Evolutionary conservation across 2,888 invertebrate species (phyloP), one percentile per base, ranked within the genome.

Genomic region (Drosophila fungiperda): DNA sequence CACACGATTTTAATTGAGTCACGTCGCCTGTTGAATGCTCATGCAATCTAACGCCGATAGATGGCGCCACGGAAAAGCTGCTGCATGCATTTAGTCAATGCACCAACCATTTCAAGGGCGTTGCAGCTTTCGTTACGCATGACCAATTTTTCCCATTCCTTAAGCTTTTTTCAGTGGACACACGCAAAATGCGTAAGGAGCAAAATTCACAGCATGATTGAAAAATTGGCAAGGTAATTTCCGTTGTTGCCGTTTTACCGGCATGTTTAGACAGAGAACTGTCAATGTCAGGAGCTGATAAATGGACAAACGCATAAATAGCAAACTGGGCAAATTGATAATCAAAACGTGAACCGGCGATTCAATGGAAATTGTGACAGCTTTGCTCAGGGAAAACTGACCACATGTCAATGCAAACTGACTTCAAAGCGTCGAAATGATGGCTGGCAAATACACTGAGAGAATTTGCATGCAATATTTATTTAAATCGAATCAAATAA

Each of bases 391-490:
- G 77, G 77, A 79, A 81, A 87, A 81, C 72, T 83, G 82, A 77
- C 88, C 85, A 85, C 88, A 87, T 87, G 85, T 85, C 85, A 83
- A 85, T 81, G 80, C 72, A 81, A 77, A 58, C 74, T 63, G 77
- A 88, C 88, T 85, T 85, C 85, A 85, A 85, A 85, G 85, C 85
- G 77, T 73, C 82, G 69, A 83, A 79, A 74, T 85, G 86, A 85
- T 69, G 69, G 63, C 57, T 38, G 8, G 17, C 35, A 8, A n/a
- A 5, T 49, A 11, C 64, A 66, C 64, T 32, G 0, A 2, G 2
- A 35, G 36, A 53, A 63, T 15, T 15, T 23, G 1, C 15, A 8
- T 4, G 15, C 45, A 45, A n/a, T 40, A n/a, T 40, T n/a, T 9
- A 29, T 29, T 9, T 9, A 2, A 2, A n/a, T n/a, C 4, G 23